These are phyloP conservation scores for Spodoptera picta DNA, from an alignment of 2,888 invertebrate species.

Conservation along the genomic window DNA sequence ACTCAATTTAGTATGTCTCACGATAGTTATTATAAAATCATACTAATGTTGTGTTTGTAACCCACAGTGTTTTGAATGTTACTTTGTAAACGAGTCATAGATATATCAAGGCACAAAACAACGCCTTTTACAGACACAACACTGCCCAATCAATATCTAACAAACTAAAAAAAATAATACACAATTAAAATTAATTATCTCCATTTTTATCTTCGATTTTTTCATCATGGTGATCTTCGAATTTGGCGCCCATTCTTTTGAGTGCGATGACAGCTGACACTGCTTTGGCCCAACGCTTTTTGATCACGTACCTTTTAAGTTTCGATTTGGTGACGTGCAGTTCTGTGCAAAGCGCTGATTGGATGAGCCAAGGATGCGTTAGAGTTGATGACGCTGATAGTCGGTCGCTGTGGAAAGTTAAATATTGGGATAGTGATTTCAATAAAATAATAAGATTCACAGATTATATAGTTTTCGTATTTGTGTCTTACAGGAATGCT, in stretches of 20 bases:
- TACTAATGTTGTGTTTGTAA: too few relatives aligned
- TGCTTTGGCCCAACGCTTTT: conserved; percentile 96
- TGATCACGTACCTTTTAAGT: conserved; percentile 95
- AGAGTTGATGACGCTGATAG: conserved; percentile 92
- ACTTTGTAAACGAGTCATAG: background rate
- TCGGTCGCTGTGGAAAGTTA: conserved; percentile 89
- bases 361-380: conserved; percentile 94
- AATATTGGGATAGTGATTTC: conserved; percentile 7
- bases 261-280: conserved; percentile 96
- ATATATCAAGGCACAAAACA: background rate
- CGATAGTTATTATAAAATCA: too few relatives aligned
- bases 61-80: too few relatives aligned
- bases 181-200: conserved; percentile 40
- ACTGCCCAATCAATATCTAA: conserved; percentile 28
- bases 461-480: too few relatives aligned
- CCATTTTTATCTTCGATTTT: conserved; percentile 55
- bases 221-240: conserved; percentile 83
- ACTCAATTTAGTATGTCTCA: too few relatives aligned
- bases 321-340: conserved; percentile 93
- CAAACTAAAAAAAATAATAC: conserved; percentile 14
- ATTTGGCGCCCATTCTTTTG: conserved; percentile 95
- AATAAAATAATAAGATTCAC: too few relatives aligned
- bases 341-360: conserved; percentile 90
- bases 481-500: too few relatives aligned
- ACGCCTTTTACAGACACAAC: conserved; percentile 11